Evolutionary conservation across 2,888 invertebrate genomes (phyloP).

Genomic region (Drosophila hamatofila): DNA sequence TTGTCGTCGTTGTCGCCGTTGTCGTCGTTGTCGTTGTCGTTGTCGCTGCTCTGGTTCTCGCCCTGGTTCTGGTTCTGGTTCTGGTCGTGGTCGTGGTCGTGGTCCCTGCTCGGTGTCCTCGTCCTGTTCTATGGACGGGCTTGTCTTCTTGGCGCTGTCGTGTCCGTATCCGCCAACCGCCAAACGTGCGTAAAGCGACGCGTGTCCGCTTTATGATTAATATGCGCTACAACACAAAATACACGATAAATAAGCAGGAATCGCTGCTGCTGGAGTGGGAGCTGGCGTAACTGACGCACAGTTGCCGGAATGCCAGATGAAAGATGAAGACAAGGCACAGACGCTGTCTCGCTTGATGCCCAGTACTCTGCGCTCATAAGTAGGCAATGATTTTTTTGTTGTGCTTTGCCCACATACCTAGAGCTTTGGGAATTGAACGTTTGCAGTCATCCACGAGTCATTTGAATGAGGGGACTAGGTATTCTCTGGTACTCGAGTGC

Average conservation of each 20-base stretch:
- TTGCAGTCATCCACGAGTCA: not conserved
- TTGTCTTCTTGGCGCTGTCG: constrained; percentile 68
- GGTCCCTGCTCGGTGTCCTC: constrained; percentile 6
- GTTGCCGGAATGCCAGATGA: constrained; percentile 41
- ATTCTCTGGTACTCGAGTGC: not conserved
- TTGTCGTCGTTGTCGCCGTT: constrained; percentile 1
- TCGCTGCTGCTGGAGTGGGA: constrained; percentile 4
- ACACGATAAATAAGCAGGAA: constrained; percentile 69
- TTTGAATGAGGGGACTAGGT: not conserved
- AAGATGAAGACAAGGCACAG: constrained; percentile 55
- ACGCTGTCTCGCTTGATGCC: constrained; percentile 22
- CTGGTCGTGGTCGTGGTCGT: constrained; percentile 4
- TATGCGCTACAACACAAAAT: constrained; percentile 80
- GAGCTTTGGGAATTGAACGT: not conserved
- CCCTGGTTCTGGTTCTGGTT: constrained; percentile 9
- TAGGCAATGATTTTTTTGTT: constrained; percentile 56
- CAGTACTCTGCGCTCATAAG: constrained; percentile 44
- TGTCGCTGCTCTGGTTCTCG: constrained; percentile 1
- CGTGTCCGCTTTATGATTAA: constrained; percentile 80
- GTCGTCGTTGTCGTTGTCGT: constrained; percentile 1
- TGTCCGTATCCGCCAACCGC: constrained; percentile 67
- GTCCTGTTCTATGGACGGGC: constrained; percentile 29
- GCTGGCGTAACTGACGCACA: constrained; percentile 33
- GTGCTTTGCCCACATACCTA: not conserved
- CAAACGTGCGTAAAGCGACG: constrained; percentile 82